These are phyloP conservation scores for Machaerirhynchus nigripectus DNA, from an alignment of 2,113 vertebrate species.

Conservation along the genomic window DNA sequence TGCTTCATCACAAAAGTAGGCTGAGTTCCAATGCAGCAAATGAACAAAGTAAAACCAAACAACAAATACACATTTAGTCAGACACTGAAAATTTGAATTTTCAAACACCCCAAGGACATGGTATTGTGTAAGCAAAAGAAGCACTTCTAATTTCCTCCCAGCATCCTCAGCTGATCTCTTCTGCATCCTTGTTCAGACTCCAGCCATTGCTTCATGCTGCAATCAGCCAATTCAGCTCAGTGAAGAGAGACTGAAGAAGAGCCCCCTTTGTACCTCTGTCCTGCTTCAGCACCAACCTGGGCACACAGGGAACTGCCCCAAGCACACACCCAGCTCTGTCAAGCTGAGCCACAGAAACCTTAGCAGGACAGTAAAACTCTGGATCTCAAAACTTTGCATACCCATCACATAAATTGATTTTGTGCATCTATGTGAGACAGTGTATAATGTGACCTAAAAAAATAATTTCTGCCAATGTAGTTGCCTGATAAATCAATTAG, in stretches of 20 bases:
- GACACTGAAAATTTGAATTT: neutral
- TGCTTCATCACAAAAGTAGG: neutral
- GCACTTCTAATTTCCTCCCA: neutral
- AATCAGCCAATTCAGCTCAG: neutral
- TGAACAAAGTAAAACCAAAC: neutral
- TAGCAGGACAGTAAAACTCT: neutral
- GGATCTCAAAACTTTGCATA: neutral
- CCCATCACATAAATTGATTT: neutral
- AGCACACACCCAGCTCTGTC: neutral
- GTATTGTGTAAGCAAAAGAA: neutral
- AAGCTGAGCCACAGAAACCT: neutral
- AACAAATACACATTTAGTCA: neutral
- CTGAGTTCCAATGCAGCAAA: neutral
- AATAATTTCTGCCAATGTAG: neutral
- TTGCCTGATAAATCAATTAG: neutral
- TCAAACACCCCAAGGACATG: rapidly evolving
- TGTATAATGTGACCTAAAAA: too few species aligned
- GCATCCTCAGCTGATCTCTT: neutral
- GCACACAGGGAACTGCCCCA: neutral
- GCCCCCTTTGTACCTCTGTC: too few species aligned
- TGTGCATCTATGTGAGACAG: neutral
- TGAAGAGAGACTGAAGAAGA: neutral
- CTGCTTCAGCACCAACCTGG: neutral
- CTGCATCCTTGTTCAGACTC: neutral
- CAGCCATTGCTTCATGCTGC: neutral